Evolutionary conservation across 2,888 invertebrate genomes (phyloP).

Genomic region (Nycteola revayana): DNA sequence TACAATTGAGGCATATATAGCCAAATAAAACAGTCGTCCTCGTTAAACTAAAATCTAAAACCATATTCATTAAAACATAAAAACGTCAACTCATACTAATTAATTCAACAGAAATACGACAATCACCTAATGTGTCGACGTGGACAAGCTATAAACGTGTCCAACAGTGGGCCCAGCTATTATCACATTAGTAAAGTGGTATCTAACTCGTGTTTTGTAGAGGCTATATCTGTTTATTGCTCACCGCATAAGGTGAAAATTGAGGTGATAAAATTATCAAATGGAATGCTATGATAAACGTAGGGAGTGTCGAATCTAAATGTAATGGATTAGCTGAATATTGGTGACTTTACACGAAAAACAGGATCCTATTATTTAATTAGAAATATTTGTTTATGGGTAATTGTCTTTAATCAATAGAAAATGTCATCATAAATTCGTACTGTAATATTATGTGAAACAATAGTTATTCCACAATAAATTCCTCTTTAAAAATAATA

Average conservation of each 20-base stretch:
- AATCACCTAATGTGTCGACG: conserved; percentile 58
- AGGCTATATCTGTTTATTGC: conserved; percentile 53
- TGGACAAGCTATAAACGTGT: conserved; percentile 29
- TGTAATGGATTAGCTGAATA: not conserved
- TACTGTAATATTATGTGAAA: too few relatives aligned
- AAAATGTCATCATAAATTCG: too few relatives aligned
- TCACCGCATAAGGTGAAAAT: conserved; percentile 56
- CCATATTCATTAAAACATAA: conserved; percentile 36
- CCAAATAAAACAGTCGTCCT: conserved; percentile 14
- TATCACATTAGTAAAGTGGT: conserved; percentile 52
- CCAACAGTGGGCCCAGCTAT: conserved; percentile 38
- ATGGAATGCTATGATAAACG: conserved; percentile 68
- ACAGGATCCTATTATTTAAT: too few relatives aligned
- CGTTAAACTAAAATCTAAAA: conserved; percentile 30
- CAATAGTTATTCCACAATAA: too few relatives aligned
- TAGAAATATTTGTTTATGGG: too few relatives aligned
- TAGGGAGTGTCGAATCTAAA: conserved; percentile 58
- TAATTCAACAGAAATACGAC: conserved; percentile 49
- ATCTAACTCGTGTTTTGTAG: conserved; percentile 41
- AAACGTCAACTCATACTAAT: conserved; percentile 51
- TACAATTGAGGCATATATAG: too few relatives aligned
- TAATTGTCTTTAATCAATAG: too few relatives aligned
- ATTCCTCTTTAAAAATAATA: too few relatives aligned
- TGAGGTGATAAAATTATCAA: conserved; percentile 49
- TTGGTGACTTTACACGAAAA: too few relatives aligned